phyloP scores from a whole-genome alignment of 2,113 vertebrate species.

The Glaucomys volans region DNA sequence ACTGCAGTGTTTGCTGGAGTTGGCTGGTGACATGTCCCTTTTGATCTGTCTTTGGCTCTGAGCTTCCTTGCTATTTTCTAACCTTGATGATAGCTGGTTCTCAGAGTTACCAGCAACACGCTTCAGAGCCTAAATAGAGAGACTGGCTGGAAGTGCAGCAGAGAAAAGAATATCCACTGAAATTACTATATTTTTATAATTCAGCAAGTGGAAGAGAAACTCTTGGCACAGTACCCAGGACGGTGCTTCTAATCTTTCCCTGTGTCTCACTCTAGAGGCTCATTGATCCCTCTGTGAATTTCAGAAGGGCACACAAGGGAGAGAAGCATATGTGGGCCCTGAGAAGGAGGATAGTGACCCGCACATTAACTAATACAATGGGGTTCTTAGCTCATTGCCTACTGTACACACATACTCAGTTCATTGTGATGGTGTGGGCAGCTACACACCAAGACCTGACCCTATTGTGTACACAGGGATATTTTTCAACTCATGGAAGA shows the following conservation, averaged over 20 bases:
- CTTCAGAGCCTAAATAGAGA: background rate
- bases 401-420: background rate
- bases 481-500: background rate
- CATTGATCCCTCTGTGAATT: background rate
- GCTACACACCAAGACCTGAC: background rate
- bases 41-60: background rate
- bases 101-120: background rate
- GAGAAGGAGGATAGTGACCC: background rate
- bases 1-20: background rate
- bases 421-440: background rate
- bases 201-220: background rate
- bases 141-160: background rate
- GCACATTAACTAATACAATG: background rate
- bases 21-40: background rate
- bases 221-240: background rate
- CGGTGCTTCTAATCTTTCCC: background rate
- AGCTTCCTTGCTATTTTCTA: background rate
- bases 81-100: background rate
- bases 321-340: background rate
- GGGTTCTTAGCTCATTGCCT: background rate
- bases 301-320: background rate
- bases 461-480: background rate
- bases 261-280: background rate
- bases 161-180: conserved; percentile 7
- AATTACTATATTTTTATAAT: background rate